These are phyloP conservation scores for Acipenser transmontanus DNA, from an alignment of 2,797 vertebrate species.

Conservation along the genomic window DNA sequence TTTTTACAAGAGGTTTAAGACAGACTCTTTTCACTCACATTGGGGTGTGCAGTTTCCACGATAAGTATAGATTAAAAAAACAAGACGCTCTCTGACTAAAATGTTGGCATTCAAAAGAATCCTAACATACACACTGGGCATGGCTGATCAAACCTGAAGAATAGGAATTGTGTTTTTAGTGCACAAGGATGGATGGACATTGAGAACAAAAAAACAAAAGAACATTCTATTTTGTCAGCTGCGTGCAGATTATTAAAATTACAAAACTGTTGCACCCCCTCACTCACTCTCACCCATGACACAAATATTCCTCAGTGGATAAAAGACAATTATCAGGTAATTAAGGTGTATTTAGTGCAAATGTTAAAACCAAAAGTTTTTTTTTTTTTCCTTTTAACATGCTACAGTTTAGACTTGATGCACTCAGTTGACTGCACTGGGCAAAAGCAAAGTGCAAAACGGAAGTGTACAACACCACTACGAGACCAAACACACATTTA, in stretches of 20 bases:
- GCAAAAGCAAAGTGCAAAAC: conserved; percentile 42
- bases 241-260: no score
- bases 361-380: no score
- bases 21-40: no score
- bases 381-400: conserved; percentile 12
- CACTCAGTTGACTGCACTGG: conserved; percentile 41
- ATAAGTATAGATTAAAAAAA: no score
- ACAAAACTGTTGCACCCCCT: conserved; percentile 35
- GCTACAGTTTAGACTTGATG: conserved; percentile 36
- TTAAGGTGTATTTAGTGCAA: conserved; percentile 81
- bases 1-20: no score
- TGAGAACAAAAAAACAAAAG: no score
- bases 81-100: conserved; percentile 59
- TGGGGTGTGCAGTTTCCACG: no score
- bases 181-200: conserved; percentile 5
- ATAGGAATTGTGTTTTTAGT: neutral
- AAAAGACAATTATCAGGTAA: conserved; percentile 68
- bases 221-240: no score
- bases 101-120: conserved; percentile 56
- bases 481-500: conserved; percentile 15
- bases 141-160: neutral
- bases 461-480: conserved; percentile 4
- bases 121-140: conserved; percentile 32
- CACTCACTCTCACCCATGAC: conserved; percentile 37
- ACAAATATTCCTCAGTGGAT: conserved; percentile 53